A percentile compares a stretch with the other conserved stretches of the same genome.
Evolutionary conservation across 2,797 vertebrate species (phyloP).

Genomic region (Poecilia velifera): DNA sequence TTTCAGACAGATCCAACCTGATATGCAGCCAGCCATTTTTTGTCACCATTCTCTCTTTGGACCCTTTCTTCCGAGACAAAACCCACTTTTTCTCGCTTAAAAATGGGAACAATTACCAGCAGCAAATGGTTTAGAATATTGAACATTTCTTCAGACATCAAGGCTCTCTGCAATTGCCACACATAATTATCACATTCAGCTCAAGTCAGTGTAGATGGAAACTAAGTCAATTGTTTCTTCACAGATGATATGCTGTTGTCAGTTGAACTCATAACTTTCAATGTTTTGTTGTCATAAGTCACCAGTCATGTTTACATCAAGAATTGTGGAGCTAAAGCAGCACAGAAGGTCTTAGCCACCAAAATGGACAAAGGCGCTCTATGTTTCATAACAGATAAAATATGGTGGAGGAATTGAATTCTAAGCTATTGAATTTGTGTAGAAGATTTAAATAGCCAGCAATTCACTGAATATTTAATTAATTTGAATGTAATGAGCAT

Average conservation of each 20-base stretch:
- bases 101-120: background rate
- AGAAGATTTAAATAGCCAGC: background rate
- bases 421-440: background rate
- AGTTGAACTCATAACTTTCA: background rate
- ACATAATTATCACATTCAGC: background rate
- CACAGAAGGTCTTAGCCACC: background rate
- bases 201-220: background rate
- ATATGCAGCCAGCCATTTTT: slow-evolving; percentile 1
- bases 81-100: background rate
- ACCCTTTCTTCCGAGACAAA: background rate
- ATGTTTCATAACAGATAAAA: background rate
- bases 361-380: background rate
- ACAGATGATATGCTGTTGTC: background rate
- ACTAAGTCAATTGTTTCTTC: background rate
- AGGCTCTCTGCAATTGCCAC: background rate
- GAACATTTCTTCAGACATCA: background rate
- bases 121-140: background rate
- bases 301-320: background rate
- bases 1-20: slow-evolving; percentile 12
- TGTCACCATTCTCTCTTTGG: background rate
- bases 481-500: background rate
- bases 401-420: background rate
- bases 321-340: background rate
- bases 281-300: background rate
- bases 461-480: background rate